Evolutionary conservation across 2,113 vertebrate genomes (phyloP).

Genomic region (Channa maculata): DNA sequence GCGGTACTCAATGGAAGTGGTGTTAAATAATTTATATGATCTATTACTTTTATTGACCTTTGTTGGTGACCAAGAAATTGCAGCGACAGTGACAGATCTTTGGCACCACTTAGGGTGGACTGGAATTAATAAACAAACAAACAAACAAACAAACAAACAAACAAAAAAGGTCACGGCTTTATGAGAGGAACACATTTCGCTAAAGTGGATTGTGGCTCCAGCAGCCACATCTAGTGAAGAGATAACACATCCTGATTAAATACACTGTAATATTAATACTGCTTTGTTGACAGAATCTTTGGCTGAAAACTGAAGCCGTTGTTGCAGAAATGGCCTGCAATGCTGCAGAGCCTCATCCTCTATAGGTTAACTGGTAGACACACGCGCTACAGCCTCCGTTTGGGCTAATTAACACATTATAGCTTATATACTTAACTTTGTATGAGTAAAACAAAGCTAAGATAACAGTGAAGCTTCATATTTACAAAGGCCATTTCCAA

Average conservation of each 20-base stretch:
- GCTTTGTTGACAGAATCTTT: conserved; percentile 61
- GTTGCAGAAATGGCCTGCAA: conserved; percentile 30
- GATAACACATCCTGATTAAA: conserved; percentile 45
- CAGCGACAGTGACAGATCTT: conserved; percentile 44
- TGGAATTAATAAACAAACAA: conserved; percentile 41
- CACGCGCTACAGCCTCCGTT: too few relatives aligned
- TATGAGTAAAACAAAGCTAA: too few relatives aligned
- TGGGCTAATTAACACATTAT: too few relatives aligned
- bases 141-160: conserved; percentile 6
- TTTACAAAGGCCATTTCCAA: too few relatives aligned
- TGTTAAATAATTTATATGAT: conserved; percentile 58
- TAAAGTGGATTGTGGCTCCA: conserved; percentile 63
- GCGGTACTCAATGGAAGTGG: conserved; percentile 69
- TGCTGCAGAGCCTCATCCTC: neutral
- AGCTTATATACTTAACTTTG: too few relatives aligned
- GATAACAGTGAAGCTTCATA: too few relatives aligned
- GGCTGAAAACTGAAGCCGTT: conserved; percentile 11
- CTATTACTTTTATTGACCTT: conserved; percentile 65
- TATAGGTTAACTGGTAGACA: conserved; percentile 7
- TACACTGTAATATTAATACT: conserved; percentile 35
- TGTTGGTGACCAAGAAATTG: conserved; percentile 54
- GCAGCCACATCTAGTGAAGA: conserved; percentile 42
- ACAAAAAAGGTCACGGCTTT: conserved; percentile 57
- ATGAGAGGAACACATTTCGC: conserved; percentile 53
- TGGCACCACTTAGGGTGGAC: conserved; percentile 41